These are phyloP conservation scores for Pollenia angustigena DNA, from an alignment of 2,888 invertebrate species.

Conservation along the genomic window DNA sequence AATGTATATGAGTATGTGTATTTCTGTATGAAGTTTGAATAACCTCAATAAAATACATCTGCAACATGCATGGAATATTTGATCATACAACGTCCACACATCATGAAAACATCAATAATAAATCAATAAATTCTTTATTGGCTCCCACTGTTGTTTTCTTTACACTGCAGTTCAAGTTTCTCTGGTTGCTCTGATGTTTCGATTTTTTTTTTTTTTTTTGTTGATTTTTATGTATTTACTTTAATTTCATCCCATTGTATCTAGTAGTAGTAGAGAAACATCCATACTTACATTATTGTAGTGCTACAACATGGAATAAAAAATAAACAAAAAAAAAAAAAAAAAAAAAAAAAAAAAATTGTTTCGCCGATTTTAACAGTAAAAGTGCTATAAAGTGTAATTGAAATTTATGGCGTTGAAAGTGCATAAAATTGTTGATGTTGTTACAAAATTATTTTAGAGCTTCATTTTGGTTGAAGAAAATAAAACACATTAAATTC, in stretches of 20 bases:
- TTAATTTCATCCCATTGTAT: constrained; percentile 61
- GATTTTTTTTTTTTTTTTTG: neutral
- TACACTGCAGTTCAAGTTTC: constrained; percentile 17
- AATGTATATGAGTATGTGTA: neutral
- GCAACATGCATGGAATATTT: constrained; percentile 41
- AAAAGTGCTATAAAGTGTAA: constrained; percentile 82
- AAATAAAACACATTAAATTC: constrained; percentile 55
- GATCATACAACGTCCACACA: constrained; percentile 64
- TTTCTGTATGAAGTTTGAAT: constrained; percentile 28
- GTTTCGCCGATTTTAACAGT: constrained; percentile 72
- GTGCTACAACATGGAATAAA: constrained; percentile 22
- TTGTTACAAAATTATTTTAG: constrained; percentile 71
- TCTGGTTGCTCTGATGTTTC: constrained; percentile 19
- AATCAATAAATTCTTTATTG: constrained; percentile 69
- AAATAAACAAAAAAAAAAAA: constrained; percentile 17
- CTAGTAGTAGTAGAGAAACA: constrained; percentile 42
- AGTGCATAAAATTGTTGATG: constrained; percentile 77
- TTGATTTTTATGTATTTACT: constrained; percentile 39
- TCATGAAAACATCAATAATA: constrained; percentile 69
- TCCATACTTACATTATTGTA: constrained; percentile 1
- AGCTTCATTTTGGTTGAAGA: constrained; percentile 46
- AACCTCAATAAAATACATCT: constrained; percentile 61
- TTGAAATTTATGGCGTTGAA: constrained; percentile 81
- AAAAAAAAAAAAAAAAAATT: constrained; percentile 26
- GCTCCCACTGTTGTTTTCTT: constrained; percentile 58